Percentiles rank a stretch among this genome's conserved stretches.
Conservation (phyloP, 1,140 invertebrate species). For the Bradysia coprophila region DNA sequence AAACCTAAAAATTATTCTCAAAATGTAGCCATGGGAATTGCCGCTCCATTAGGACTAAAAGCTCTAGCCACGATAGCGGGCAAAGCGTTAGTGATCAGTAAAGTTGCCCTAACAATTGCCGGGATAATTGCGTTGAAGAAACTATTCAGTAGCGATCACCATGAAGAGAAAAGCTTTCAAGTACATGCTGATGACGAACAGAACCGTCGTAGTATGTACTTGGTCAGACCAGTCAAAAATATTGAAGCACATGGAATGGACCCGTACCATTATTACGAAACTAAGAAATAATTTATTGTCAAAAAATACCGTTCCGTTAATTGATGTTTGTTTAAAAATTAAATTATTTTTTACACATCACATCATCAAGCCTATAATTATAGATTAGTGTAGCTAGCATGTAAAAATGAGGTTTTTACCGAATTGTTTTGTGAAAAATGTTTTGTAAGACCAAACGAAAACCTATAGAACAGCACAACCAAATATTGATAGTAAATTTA, state of each 20-base stretch:
- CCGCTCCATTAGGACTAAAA: slow-evolving; percentile 32
- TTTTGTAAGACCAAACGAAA: too few species aligned
- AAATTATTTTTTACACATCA: too few species aligned
- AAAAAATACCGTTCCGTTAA: too few species aligned
- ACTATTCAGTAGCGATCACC: slow-evolving; percentile 38
- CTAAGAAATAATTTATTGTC: too few species aligned
- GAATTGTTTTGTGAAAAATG: too few species aligned
- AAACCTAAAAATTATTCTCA: too few species aligned
- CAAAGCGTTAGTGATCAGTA: slow-evolving; percentile 45
- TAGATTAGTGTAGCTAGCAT: too few species aligned
- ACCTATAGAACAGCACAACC: too few species aligned
- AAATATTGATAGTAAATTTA: too few species aligned
- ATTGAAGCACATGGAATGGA: not conserved
- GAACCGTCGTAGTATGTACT: not conserved
- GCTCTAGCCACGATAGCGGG: slow-evolving; percentile 41
- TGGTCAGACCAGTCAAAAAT: not conserved
- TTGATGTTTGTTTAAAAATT: too few species aligned
- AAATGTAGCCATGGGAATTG: slow-evolving; percentile 44
- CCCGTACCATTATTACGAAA: not conserved
- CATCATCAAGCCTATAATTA: too few species aligned
- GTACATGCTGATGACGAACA: slow-evolving; percentile 27
- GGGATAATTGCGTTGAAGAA: slow-evolving; percentile 48
- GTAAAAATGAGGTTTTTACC: too few species aligned
- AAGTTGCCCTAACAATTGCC: slow-evolving; percentile 44
- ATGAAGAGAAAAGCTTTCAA: slow-evolving; percentile 38